Percentiles rank a stretch among this genome's conserved stretches.
phyloP scores from a whole-genome alignment of 2,113 vertebrate genomes.

The Hemiprocne comata region DNA sequence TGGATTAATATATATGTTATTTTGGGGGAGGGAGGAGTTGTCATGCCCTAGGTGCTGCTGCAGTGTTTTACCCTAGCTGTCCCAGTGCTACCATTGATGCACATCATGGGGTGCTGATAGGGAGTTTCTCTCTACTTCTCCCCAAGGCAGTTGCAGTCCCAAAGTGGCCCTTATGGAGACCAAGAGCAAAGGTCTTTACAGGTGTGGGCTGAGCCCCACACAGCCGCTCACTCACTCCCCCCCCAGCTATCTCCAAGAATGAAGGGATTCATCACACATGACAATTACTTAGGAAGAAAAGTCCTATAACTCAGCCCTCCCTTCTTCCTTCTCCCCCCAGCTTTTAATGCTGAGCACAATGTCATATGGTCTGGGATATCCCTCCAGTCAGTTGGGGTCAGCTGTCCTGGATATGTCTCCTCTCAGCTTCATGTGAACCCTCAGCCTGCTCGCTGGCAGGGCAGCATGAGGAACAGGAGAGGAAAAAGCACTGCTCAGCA shows the following conservation, averaged over 20 bases:
- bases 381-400: neutral
- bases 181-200: neutral
- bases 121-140: neutral
- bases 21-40: neutral
- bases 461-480: neutral
- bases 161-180: neutral
- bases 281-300: neutral
- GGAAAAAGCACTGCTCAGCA: neutral
- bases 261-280: accelerated
- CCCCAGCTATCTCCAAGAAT: neutral
- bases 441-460: neutral
- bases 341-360: neutral
- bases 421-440: neutral
- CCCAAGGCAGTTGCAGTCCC: neutral
- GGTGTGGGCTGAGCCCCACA: neutral
- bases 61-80: neutral
- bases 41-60: neutral
- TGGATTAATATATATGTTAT: accelerated
- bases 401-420: neutral
- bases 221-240: accelerated
- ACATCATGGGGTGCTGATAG: accelerated
- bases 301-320: accelerated
- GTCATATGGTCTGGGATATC: neutral
- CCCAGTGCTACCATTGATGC: neutral
- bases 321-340: neutral